A percentile compares a stretch with the other conserved stretches of the same genome.
Evolutionary conservation across 2,113 vertebrate genomes (phyloP).

Genomic region (Dromiciops gliroides): DNA sequence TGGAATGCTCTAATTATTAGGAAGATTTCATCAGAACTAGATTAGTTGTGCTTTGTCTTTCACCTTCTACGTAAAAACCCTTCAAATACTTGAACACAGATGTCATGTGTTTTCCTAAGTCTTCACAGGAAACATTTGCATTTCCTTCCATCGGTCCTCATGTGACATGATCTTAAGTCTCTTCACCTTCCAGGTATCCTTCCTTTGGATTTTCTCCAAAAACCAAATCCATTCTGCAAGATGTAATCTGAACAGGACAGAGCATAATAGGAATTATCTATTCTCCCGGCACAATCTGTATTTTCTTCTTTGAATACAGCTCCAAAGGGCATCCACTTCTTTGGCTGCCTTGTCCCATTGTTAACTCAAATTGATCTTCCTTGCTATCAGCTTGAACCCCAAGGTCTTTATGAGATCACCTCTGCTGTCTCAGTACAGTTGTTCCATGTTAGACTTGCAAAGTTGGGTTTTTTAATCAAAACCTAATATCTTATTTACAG

Average conservation of each 20-base stretch:
- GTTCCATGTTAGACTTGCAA: not conserved
- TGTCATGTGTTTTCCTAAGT: not conserved
- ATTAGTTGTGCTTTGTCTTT: not conserved
- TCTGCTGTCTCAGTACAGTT: not conserved
- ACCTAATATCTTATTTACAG: not conserved
- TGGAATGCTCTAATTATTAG: not conserved
- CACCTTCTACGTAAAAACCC: not conserved
- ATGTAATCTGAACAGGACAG: not conserved
- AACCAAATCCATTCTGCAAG: not conserved
- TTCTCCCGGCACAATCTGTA: not conserved
- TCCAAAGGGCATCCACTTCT: not conserved
- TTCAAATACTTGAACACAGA: not conserved
- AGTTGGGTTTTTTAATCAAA: not conserved
- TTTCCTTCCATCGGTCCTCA: not conserved
- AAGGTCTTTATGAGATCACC: not conserved
- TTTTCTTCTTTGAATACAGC: not conserved
- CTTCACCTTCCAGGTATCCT: not conserved
- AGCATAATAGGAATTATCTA: not conserved
- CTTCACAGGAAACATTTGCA: not conserved
- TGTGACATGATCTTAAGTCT: not conserved
- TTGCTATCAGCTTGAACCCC: not conserved
- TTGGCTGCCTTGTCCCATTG: not conserved
- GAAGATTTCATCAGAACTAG: not conserved
- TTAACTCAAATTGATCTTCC: not conserved
- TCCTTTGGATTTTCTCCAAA: not conserved